Percentiles rank a stretch among this genome's conserved stretches.
phyloP scores from a whole-genome alignment of 2,797 vertebrate species.

The Psittacula echo region DNA sequence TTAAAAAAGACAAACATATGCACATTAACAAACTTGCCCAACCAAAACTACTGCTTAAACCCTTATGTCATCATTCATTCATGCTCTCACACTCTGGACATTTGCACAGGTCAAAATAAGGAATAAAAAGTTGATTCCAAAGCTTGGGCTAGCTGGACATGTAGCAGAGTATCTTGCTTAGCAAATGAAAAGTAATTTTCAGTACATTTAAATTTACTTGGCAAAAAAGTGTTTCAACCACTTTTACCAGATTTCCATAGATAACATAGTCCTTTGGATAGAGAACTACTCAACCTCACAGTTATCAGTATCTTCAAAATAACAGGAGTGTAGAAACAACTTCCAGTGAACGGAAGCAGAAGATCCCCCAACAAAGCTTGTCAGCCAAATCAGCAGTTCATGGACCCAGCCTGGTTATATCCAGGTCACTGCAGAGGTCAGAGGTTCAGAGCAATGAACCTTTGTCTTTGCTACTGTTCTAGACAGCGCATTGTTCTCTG shows the following conservation, averaged over 20 bases:
- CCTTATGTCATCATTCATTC: not conserved
- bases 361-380: not conserved
- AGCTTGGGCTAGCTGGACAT: not conserved
- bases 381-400: not conserved
- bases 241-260: not conserved
- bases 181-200: not conserved
- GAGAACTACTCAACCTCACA: not conserved
- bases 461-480: not conserved
- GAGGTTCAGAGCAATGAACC: not conserved
- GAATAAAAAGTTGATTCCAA: not conserved
- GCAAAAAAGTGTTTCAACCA: not conserved
- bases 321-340: not conserved
- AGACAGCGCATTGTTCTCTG: not conserved
- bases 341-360: not conserved
- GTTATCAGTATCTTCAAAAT: not conserved
- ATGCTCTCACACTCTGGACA: not conserved
- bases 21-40: not conserved
- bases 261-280: not conserved
- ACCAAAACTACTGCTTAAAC: not conserved
- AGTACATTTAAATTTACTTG: not conserved
- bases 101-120: not conserved
- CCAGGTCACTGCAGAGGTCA: not conserved
- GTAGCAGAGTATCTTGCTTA: not conserved
- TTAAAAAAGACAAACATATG: not conserved
- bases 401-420: accelerated